These are phyloP conservation scores for Latrodectus hesperus DNA, from an alignment of 2,888 invertebrate species.

Conservation along the genomic window DNA sequence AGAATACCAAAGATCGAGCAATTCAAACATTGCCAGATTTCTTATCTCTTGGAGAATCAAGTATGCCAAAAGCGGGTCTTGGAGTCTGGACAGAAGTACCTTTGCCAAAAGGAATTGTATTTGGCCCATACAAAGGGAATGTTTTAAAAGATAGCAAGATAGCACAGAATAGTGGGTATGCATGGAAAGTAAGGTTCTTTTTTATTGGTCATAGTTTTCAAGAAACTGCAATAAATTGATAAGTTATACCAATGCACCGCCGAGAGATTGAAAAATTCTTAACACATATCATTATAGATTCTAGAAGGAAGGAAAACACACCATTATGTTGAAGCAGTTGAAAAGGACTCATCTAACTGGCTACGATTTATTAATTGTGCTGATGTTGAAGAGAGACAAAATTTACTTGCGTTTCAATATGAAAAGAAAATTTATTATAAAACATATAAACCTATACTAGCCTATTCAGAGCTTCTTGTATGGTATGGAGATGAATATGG, in stretches of 20 bases:
- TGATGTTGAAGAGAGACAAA: conserved; percentile 23
- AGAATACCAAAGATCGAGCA: background rate
- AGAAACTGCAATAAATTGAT: background rate
- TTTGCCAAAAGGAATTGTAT: conserved; percentile 36
- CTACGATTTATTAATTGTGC: conserved; percentile 52
- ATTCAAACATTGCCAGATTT: conserved; percentile 8
- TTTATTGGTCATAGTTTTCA: background rate
- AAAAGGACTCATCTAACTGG: conserved; percentile 33
- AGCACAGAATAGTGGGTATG: conserved; percentile 36
- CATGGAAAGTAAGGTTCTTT: conserved; percentile 39
- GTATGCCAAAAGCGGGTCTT: conserved; percentile 27
- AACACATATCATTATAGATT: conserved; percentile 2
- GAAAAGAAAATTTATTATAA: conserved; percentile 1
- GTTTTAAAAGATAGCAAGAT: background rate
- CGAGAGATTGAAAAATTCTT: background rate
- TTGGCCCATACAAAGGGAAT: conserved; percentile 44
- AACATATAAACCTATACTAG: background rate
- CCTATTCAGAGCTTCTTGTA: background rate
- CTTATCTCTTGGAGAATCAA: conserved; percentile 21
- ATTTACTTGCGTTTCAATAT: conserved; percentile 13
- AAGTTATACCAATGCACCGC: background rate
- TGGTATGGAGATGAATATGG: conserved; percentile 5
- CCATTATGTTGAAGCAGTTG: conserved; percentile 34
- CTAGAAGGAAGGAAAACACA: conserved; percentile 8
- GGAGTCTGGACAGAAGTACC: conserved; percentile 28